Evolutionary conservation across 1,140 invertebrate genomes (phyloP), one percentile per base, ranked within the genome.

Genomic region (Belonocnema kinseyi): DNA sequence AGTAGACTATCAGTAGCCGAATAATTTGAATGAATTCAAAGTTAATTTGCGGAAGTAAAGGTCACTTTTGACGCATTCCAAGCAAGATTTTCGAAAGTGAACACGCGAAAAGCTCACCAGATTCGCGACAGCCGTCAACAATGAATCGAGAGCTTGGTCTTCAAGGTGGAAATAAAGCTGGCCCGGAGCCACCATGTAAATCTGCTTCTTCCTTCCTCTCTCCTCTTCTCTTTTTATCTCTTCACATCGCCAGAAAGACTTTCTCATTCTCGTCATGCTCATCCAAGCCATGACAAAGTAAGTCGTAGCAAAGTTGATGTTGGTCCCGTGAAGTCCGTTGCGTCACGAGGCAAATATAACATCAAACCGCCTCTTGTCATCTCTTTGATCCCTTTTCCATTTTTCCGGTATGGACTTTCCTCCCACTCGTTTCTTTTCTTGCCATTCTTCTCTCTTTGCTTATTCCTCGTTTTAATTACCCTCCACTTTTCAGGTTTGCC

Each of bases 271-370:
- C 14, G 21, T 77, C 40, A 26, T 72, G 71, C 70, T 76, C 61
- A 72, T 72, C 40, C 75, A 51, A 40, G 61, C 46, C 51, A 50
- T n/a, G 17, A 16, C 21, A 77, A 77, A 77, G 70, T 40, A 26
- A 75, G 66, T n/a, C 58, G 66, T 74, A 52, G 26, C 70, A 72
- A 72, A 72, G 66, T 54, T 50, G 72, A 53, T 3, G 12, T 66
- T 33, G 16, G 70, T 77, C 56, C 70, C 72, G 76, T 72, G 46
- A 73, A 77, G 54, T 53, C 76, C 76, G 54, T 77, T 77, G 72
- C 76, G 72, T 77, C 76, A 77, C 56, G 50, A 46, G 46, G 46
- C 50, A 73, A 77, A 77, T 77, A 77, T 73, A 66, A 77, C 74
- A 72, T 13, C 50, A 52, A n/a, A 33, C 12, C 53, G 5, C 52